phyloP scores from a whole-genome alignment of 2,113 vertebrate genomes.

The Neotragus pygmaeus region DNA sequence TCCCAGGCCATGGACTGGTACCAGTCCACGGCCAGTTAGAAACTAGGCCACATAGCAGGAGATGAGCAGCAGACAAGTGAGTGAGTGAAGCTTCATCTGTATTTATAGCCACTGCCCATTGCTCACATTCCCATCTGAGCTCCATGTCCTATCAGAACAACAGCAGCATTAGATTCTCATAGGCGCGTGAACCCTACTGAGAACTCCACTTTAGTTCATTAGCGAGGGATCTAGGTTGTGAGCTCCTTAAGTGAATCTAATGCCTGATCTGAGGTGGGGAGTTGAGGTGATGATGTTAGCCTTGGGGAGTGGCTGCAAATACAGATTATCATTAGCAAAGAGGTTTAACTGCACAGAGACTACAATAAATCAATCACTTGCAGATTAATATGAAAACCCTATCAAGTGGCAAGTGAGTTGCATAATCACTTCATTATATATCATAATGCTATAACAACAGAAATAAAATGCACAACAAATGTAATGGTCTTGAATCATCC shows the following conservation, averaged over 20 bases:
- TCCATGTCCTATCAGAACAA: not conserved
- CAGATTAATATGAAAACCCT: not conserved
- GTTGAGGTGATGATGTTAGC: not conserved
- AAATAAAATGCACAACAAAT: not conserved
- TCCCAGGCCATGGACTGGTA: not conserved
- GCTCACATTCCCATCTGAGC: not conserved
- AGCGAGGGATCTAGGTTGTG: not conserved
- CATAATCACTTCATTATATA: not conserved
- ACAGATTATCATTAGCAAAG: not conserved
- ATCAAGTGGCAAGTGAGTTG: not conserved
- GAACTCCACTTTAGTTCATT: not conserved
- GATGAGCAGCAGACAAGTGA: not conserved
- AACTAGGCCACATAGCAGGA: not conserved
- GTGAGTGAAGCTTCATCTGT: not conserved
- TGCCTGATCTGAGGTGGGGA: not conserved
- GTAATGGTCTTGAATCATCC: not conserved
- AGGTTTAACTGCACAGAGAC: not conserved
- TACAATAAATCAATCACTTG: not conserved
- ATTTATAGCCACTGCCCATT: not conserved
- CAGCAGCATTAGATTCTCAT: not conserved
- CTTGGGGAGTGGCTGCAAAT: not conserved
- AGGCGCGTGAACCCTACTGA: accelerated
- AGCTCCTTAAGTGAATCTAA: not conserved
- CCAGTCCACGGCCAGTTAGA: not conserved
- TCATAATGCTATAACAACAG: not conserved